Evolutionary conservation across 2,888 invertebrate genomes (phyloP), one percentile per base, ranked within the genome.

Genomic region (Macropis europaea): DNA sequence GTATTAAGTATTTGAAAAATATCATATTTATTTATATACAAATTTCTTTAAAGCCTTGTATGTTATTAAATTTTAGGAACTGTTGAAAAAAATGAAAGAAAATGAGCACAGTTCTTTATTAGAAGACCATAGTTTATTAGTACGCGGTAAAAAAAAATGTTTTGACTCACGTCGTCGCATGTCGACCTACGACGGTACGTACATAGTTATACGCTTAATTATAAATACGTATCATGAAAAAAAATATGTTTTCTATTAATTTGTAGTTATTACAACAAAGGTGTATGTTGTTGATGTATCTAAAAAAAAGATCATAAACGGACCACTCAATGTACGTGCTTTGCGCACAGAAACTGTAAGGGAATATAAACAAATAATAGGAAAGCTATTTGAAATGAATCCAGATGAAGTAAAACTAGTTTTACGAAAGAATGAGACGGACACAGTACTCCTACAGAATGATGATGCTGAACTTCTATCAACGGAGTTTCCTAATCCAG

Each of bases 91-190:
- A 69, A 92, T 96, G 87, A 91, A 93, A 66, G 92, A 92, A 64
- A 92, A 92, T 75, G 95, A 96, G 77, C 88, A 76, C 75, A 93
- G 94, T 83, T 92, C 95, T 80, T 89, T 95, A 68, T 87, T 96
- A 76, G 95, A 96, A 90, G n/a, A n/a, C n/a, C n/a, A n/a, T n/a
- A n/a, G n/a, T n/a, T n/a, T n/a, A n/a, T n/a, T n/a, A n/a, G 92
- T 93, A 61, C 92, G 92, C 43, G 89, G 90, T 4, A 92, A 92
- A 75, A 92, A 92, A 77, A 89, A 91, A 73, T 95, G n/a, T n/a
- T n/a, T n/a, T n/a, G n/a, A n/a, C n/a, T n/a, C n/a, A n/a, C n/a
- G n/a, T 95, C 86, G 92, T 93, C 84, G 90, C 90, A 3, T 94
- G 94, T 85, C 91, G 91, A 82, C 91, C n/a, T n/a, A 92, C 24